phyloP scores from a whole-genome alignment of 2,113 vertebrate species.

The Patagioenas fasciata region DNA sequence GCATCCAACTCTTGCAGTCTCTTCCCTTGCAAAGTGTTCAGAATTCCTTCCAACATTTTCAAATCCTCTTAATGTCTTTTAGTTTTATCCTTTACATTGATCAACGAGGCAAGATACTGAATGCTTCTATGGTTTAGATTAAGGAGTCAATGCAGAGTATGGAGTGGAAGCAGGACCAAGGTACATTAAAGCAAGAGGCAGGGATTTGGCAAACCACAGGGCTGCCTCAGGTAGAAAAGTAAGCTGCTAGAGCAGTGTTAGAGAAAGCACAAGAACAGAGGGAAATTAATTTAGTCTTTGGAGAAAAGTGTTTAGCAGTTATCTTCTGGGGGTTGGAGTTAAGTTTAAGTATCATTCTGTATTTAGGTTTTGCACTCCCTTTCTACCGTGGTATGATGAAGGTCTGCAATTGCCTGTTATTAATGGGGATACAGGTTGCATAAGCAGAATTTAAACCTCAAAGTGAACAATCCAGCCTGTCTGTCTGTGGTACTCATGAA shows the following conservation, averaged over 20 bases:
- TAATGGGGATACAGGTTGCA: not conserved
- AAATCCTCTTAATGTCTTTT: not conserved
- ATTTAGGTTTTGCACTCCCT: not conserved
- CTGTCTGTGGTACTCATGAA: not conserved
- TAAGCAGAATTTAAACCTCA: not conserved
- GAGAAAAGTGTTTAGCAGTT: not conserved
- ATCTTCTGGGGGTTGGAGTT: not conserved
- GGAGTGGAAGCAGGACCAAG: not conserved
- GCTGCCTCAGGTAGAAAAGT: not conserved
- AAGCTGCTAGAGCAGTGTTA: not conserved
- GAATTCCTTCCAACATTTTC: not conserved
- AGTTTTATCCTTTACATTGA: not conserved
- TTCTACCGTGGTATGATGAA: not conserved
- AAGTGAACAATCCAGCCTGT: not conserved
- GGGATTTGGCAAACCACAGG: not conserved
- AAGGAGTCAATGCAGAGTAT: not conserved
- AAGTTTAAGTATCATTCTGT: not conserved
- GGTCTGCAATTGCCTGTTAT: not conserved
- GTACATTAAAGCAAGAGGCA: not conserved
- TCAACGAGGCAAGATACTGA: not conserved
- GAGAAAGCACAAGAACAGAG: not conserved
- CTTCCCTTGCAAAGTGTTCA: not conserved
- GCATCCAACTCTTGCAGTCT: not conserved
- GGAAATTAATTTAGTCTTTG: not conserved
- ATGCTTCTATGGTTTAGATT: not conserved